These are phyloP conservation scores for Eucera pruinosa DNA, from an alignment of 2,888 invertebrate genomes.

Conservation along the genomic window DNA sequence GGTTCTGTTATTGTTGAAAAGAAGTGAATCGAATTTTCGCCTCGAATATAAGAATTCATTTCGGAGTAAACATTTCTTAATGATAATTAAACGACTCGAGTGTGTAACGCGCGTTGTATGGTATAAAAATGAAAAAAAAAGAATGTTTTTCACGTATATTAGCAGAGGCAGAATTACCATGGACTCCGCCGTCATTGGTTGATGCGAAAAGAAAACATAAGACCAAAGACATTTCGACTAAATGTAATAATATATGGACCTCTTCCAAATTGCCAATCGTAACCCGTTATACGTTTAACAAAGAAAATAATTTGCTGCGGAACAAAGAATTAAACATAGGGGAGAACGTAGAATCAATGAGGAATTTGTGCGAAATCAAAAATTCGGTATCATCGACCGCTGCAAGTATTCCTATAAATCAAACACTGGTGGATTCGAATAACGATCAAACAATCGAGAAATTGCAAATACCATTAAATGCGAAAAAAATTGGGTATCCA, in stretches of 20 bases:
- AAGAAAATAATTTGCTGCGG: slow-evolving; percentile 61
- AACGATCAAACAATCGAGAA: slow-evolving; percentile 25
- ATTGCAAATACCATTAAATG: slow-evolving; percentile 30
- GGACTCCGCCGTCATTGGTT: slow-evolving; percentile 58
- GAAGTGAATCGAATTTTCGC: slow-evolving; percentile 10
- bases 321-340: slow-evolving; percentile 27
- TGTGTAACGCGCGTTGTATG: not conserved
- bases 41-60: not conserved
- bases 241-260: slow-evolving; percentile 75
- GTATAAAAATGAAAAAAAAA: not conserved
- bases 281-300: slow-evolving; percentile 76
- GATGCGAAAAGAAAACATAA: slow-evolving; percentile 68
- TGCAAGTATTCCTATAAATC: not conserved
- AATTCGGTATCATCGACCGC: not conserved
- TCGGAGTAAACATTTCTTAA: not conserved
- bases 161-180: slow-evolving; percentile 59
- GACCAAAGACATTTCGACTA: slow-evolving; percentile 66
- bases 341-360: not conserved
- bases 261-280: slow-evolving; percentile 79
- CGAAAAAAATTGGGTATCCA: slow-evolving; percentile 10
- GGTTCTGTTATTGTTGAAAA: slow-evolving; percentile 39
- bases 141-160: slow-evolving; percentile 4
- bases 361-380: slow-evolving; percentile 4
- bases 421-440: not conserved
- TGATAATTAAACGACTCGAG: not conserved